Conservation (phyloP, 37 sponge, comb jelly and placozoan genomes). For the Bolinopsis microptera region DNA sequence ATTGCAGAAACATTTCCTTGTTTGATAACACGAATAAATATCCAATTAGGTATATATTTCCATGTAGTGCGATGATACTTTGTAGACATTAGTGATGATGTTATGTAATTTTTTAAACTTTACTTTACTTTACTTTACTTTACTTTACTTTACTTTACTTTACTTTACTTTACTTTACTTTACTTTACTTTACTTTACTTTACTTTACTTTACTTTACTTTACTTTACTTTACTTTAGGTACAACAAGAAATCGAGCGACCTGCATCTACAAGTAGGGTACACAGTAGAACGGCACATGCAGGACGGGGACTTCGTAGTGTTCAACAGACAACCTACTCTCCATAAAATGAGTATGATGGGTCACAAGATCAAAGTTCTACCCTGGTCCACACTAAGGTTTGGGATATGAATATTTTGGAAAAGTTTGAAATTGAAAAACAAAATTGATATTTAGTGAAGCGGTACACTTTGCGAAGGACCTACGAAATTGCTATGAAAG, state of each 20-base stretch:
- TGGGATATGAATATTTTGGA: no score
- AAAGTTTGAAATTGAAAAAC: background rate
- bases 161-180: no score
- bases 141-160: no score
- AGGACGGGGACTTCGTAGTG: slow-evolving; percentile 90
- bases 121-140: no score
- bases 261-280: slow-evolving; percentile 94
- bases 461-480: background rate
- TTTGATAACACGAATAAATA: no score
- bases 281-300: slow-evolving; percentile 71
- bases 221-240: background rate
- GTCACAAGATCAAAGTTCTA: slow-evolving; percentile 93
- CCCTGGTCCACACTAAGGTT: slow-evolving; percentile 98
- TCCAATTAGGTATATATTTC: no score
- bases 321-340: slow-evolving; percentile 99
- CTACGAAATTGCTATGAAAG: background rate
- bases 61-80: no score
- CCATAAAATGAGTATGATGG: slow-evolving; percentile 99
- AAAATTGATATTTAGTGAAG: background rate
- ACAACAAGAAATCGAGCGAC: slow-evolving; percentile 92
- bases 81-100: no score
- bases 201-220: no score
- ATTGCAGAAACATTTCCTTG: no score
- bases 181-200: no score
- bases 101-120: no score